Conservation (phyloP, 2,113 vertebrate genomes). For the Leptobrachium leishanense region DNA sequence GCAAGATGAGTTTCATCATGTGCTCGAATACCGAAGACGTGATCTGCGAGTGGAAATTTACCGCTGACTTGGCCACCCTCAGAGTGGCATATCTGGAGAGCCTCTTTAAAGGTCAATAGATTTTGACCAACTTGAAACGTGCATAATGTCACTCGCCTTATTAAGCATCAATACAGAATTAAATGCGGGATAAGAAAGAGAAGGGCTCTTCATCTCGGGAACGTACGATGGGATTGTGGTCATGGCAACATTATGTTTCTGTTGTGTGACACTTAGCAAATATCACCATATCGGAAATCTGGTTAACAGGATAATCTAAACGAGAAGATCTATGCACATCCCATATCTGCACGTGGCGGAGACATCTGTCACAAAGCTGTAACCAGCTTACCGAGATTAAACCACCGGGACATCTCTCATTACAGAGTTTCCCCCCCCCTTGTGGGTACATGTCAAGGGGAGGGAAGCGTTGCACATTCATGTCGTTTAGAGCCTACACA, state of each 20-base stretch:
- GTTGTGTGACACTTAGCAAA: slow-evolving; percentile 21
- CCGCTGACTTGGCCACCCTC: slow-evolving; percentile 42
- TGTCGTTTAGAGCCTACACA: slow-evolving; percentile 13
- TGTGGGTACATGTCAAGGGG: slow-evolving; percentile 55
- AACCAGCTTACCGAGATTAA: slow-evolving; percentile 52
- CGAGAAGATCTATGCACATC: slow-evolving; percentile 54
- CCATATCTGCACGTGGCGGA: slow-evolving; percentile 58
- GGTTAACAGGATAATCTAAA: slow-evolving; percentile 64
- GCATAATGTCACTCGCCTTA: slow-evolving; percentile 43
- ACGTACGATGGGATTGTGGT: slow-evolving; percentile 53
- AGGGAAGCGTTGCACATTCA: slow-evolving; percentile 50
- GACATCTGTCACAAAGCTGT: slow-evolving; percentile 63
- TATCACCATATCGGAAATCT: no score
- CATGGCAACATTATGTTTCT: slow-evolving; percentile 58
- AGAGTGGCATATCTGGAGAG: slow-evolving; percentile 22
- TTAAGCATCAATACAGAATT: slow-evolving; percentile 42
- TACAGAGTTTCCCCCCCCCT: slow-evolving; percentile 54
- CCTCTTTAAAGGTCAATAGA: slow-evolving; percentile 41
- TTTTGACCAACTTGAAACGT: slow-evolving; percentile 40
- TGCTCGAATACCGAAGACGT: slow-evolving; percentile 47
- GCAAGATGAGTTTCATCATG: slow-evolving; percentile 51
- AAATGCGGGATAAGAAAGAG: slow-evolving; percentile 25
- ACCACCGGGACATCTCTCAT: slow-evolving; percentile 57
- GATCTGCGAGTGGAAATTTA: slow-evolving; percentile 47
- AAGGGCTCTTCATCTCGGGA: slow-evolving; percentile 22